Base-by-base conservation (phyloP, 2,888 invertebrate species). In the Cheilosia soror region DNA sequence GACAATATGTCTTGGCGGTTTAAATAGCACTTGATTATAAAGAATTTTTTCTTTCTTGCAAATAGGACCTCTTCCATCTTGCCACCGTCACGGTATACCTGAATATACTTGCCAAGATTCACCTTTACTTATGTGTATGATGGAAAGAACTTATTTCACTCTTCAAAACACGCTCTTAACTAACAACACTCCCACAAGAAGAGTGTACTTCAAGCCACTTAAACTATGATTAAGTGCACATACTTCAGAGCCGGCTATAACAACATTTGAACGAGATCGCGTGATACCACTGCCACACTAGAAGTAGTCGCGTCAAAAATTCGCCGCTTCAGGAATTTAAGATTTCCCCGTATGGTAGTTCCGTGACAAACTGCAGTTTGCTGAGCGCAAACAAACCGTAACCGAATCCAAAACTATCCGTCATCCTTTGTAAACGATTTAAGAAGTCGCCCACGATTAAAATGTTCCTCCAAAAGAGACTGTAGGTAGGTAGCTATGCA, bases 171-270 rank as follows among this genome's bases (percentile, higher is more conserved):
- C 42, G 33, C 44, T 47, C 57, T 47, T 57, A 11, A 42, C 27
- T 20, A 53, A 55, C 11, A 31, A 42, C 68, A 53, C 53, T 51
- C 51, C 15, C 31, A 6, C 20, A 47, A 65, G 57, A 42, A 68
- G 49, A 7, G 7, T 60, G 37, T 68, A 62, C 66, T 68, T 78
- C 49, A 73, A 57, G 68, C 63, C 73, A 84, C 84, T 84, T 80
- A 80, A 84, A 75, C 75, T 66, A 76, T 80, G 80, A 84, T 84
- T 84, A 84, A 84, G 84, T 62, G 66, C 42, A 66, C 42, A 71
- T 57, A 57, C 75, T 76, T 73, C 29, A 49, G 53, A 66, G 71
- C 27, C 57, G 2, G 25, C 15, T 15, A 3, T 51, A 77, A 60
- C 25, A 75, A 68, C 47, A 55, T 42, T 69, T 33, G 42, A 79